These are phyloP conservation scores for Seriola aureovittata DNA, from an alignment of 2,113 vertebrate genomes.

Conservation along the genomic window DNA sequence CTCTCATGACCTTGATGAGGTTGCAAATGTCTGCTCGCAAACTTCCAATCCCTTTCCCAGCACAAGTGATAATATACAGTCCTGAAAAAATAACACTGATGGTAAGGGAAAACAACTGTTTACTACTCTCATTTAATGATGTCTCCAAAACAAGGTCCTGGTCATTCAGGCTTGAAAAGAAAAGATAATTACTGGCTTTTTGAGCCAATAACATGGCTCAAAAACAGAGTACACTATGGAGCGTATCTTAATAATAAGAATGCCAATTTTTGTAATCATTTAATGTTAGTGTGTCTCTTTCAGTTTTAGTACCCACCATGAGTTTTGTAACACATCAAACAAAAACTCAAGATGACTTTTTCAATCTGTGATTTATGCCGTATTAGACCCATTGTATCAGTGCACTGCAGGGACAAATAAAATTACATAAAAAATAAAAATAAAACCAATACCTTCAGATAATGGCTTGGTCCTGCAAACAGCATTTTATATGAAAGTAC, in stretches of 20 bases:
- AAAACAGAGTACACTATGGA: constrained; percentile 22
- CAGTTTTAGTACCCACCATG: neutral
- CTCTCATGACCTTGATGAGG: constrained; percentile 66
- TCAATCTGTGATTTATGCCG: neutral
- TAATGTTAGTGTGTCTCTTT: neutral
- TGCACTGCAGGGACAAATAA: neutral
- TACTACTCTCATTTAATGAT: constrained; percentile 53
- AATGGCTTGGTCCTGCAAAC: neutral
- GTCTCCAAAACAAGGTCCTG: constrained; percentile 31
- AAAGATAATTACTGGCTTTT: constrained; percentile 65
- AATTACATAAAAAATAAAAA: neutral
- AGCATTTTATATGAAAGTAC: neutral
- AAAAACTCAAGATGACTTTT: neutral
- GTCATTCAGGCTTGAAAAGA: constrained; percentile 25
- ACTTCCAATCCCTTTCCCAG: constrained; percentile 37
- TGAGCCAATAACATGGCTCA: constrained; percentile 51
- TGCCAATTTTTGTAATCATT: constrained; percentile 36
- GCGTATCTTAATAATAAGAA: constrained; percentile 56
- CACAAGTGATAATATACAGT: constrained; percentile 45
- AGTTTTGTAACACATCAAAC: neutral
- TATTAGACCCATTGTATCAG: neutral
- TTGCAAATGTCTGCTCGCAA: constrained; percentile 35
- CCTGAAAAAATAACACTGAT: constrained; percentile 59
- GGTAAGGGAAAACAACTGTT: constrained; percentile 58
- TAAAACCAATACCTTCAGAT: neutral